Conservation (phyloP, 2,888 invertebrate genomes). For the Leptogaster cylindrica region DNA sequence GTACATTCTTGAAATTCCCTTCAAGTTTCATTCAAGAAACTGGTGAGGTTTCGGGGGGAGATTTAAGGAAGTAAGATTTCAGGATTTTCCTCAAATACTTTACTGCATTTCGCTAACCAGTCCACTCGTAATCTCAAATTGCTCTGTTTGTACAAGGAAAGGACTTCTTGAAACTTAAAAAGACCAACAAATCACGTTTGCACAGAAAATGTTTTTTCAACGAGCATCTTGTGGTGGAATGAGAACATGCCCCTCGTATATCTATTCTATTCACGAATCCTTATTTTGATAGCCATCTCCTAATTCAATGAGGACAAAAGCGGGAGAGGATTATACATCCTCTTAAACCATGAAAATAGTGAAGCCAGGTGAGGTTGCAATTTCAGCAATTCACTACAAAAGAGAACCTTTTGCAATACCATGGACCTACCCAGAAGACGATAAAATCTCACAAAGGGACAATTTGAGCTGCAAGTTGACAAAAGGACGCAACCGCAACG, state of each 20-base stretch:
- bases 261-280: conserved; percentile 38
- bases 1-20: too few species aligned
- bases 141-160: not conserved
- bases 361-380: conserved; percentile 41
- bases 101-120: conserved; percentile 5
- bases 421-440: conserved; percentile 37
- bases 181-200: conserved; percentile 23
- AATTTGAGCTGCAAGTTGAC: conserved; percentile 40
- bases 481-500: conserved; percentile 43
- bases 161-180: conserved; percentile 17
- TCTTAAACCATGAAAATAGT: not conserved
- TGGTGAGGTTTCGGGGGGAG: too few species aligned
- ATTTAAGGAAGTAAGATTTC: too few species aligned
- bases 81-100: not conserved
- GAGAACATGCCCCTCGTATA: conserved; percentile 4
- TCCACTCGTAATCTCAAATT: conserved; percentile 5
- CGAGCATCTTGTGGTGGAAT: conserved; percentile 3
- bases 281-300: conserved; percentile 41
- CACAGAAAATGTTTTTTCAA: conserved; percentile 8
- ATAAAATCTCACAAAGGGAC: conserved; percentile 41
- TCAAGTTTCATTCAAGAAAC: too few species aligned
- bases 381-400: conserved; percentile 38
- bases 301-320: conserved; percentile 34
- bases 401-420: conserved; percentile 15
- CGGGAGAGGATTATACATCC: conserved; percentile 32